phyloP scores from a whole-genome alignment of 2,888 invertebrate genomes.

The Smittia aterrima region DNA sequence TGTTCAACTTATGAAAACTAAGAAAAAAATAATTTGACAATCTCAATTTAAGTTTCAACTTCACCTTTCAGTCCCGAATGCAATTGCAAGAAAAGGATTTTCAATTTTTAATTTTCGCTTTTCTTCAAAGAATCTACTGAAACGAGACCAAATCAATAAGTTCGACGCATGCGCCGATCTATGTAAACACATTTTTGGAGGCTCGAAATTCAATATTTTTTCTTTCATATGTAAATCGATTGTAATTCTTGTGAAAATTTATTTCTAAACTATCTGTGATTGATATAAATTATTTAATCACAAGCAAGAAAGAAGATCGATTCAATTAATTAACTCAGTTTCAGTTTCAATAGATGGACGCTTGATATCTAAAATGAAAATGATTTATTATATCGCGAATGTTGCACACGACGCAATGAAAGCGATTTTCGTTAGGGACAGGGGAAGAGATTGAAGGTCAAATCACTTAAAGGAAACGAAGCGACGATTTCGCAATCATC shows the following conservation, averaged over 20 bases:
- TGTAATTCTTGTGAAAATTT: too few relatives aligned
- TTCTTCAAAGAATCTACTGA: neutral
- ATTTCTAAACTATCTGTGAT: neutral
- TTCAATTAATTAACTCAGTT: neutral
- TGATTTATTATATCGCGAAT: too few relatives aligned
- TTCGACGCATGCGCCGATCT: neutral
- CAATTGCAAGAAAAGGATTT: neutral
- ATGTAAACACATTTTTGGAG: neutral
- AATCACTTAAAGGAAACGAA: neutral
- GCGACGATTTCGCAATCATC: neutral
- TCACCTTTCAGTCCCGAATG: neutral
- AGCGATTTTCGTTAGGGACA: neutral
- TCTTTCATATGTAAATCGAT: neutral
- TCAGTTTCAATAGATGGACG: neutral
- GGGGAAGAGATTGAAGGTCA: slow-evolving; percentile 17
- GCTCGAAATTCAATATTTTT: neutral
- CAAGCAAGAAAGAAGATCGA: neutral
- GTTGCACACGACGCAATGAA: too few relatives aligned
- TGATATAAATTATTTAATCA: neutral
- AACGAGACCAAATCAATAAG: slow-evolving; percentile 37
- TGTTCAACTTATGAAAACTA: too few relatives aligned
- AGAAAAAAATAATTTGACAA: too few relatives aligned
- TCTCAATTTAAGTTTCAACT: too few relatives aligned
- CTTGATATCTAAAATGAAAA: too few relatives aligned
- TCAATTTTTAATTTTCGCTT: neutral